Evolutionary conservation across 53 echinoderm and acorn worm genomes (phyloP).

Genomic region (Apostichopus leukothele): DNA sequence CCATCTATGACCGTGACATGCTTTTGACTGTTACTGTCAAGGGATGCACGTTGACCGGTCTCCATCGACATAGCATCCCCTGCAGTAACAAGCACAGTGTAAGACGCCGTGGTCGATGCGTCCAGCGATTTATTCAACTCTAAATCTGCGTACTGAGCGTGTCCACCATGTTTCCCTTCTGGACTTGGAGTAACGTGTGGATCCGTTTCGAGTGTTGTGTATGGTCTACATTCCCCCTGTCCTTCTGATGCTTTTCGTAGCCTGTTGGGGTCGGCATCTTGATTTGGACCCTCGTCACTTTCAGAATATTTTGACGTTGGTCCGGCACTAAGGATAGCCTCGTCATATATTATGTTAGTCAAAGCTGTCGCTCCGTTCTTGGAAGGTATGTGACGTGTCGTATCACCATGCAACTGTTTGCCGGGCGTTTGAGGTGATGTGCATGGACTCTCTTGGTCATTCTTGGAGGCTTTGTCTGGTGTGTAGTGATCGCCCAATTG

Average conservation of each 20-base stretch:
- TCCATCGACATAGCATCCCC: not conserved
- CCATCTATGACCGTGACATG: not conserved
- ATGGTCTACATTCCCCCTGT: not conserved
- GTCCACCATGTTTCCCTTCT: not conserved
- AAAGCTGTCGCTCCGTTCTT: not conserved
- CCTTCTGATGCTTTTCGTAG: not conserved
- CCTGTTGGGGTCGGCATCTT: not conserved
- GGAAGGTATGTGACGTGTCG: not conserved
- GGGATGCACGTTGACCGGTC: not conserved
- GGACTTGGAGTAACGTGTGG: not conserved
- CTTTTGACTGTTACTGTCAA: not conserved
- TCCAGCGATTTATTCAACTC: not conserved
- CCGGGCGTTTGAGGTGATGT: not conserved
- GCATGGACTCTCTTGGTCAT: not conserved
- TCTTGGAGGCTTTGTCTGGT: not conserved
- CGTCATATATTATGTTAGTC: slow-evolving; percentile 5
- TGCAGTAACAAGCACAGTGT: not conserved
- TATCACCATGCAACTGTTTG: not conserved
- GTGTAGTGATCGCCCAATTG: not conserved
- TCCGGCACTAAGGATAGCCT: not conserved
- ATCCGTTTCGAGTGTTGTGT: not conserved
- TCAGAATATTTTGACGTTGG: not conserved
- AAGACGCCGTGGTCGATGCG: not conserved
- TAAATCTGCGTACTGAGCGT: not conserved
- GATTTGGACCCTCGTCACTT: not conserved